Conservation (phyloP, 2,888 invertebrate species). For the Stegophylla sp. region DNA sequence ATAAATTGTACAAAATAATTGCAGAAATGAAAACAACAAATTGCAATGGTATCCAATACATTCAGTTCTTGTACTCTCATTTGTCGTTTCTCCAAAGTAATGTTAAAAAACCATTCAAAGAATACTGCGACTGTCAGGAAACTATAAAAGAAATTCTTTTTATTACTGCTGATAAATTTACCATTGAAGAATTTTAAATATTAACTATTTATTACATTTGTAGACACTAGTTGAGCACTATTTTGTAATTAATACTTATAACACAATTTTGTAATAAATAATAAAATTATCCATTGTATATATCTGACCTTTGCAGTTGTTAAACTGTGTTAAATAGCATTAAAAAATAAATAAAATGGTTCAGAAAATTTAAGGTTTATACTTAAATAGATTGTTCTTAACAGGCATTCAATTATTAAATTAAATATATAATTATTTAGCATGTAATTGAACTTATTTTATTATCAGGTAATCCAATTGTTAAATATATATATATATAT, state of each 20-base stretch:
- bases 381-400: no score
- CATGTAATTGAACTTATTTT: constrained; percentile 20
- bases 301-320: no score
- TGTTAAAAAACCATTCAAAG: constrained; percentile 61
- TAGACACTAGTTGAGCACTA: neutral
- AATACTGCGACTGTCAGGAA: constrained; percentile 63
- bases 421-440: neutral
- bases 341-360: no score
- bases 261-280: no score
- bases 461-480: constrained; percentile 19
- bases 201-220: neutral
- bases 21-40: neutral
- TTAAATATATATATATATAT: constrained; percentile 33
- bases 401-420: neutral
- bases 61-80: constrained; percentile 60
- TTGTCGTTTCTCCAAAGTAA: constrained; percentile 61
- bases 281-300: no score
- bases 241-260: constrained; percentile 5
- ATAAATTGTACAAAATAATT: constrained; percentile 24
- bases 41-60: constrained; percentile 58
- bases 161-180: constrained; percentile 10
- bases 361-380: no score
- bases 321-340: no score
- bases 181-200: constrained; percentile 4
- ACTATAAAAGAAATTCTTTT: constrained; percentile 61